Conservation (phyloP, 2,888 invertebrate species). For the Schizotus pectinicornis region DNA sequence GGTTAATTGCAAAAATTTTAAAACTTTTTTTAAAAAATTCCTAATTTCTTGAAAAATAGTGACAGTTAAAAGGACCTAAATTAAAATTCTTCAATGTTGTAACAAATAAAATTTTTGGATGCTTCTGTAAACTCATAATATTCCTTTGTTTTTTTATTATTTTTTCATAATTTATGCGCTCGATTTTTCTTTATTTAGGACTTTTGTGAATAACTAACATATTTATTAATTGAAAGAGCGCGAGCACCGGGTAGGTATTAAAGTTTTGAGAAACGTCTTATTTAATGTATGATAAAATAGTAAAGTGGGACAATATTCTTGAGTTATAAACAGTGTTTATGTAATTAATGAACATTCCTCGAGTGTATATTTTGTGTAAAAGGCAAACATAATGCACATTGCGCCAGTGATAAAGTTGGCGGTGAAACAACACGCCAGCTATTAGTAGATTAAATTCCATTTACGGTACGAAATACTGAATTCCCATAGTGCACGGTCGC, state of each 20-base stretch:
- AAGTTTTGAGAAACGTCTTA: constrained; percentile 16
- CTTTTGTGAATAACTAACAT: no score
- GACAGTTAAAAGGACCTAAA: no score
- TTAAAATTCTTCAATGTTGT: no score
- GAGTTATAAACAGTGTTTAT: constrained; percentile 15
- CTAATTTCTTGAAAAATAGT: no score
- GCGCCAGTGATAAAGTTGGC: constrained; percentile 35
- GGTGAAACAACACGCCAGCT: constrained; percentile 38
- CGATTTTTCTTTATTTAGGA: no score
- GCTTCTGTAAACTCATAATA: no score
- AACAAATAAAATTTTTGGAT: no score
- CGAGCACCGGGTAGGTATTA: background rate
- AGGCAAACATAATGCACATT: constrained; percentile 28
- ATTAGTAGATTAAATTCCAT: constrained; percentile 41
- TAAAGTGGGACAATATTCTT: constrained; percentile 15
- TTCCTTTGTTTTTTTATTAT: no score
- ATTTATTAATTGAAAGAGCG: no score
- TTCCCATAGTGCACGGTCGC: constrained; percentile 17
- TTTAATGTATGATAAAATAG: constrained; percentile 22
- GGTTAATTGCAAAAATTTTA: no score
- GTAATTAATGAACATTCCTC: constrained; percentile 25
- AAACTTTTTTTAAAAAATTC: no score
- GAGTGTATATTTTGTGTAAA: constrained; percentile 26
- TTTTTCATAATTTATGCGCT: no score
- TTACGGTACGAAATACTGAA: constrained; percentile 30